Percentiles rank a stretch among this genome's conserved stretches.
phyloP scores from a whole-genome alignment of 2,113 vertebrate species.

The Xenopus borealis region DNA sequence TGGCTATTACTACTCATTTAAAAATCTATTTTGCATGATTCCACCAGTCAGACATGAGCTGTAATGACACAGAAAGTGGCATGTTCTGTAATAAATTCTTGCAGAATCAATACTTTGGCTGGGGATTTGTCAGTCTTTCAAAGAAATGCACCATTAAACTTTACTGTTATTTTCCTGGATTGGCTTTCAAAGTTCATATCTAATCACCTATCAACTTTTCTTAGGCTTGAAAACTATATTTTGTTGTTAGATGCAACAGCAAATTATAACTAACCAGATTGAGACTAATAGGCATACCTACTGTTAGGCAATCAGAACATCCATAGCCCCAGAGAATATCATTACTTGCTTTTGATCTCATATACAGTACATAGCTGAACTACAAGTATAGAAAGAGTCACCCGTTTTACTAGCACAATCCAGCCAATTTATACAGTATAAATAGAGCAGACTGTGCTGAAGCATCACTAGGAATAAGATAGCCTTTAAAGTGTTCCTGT shows the following conservation, averaged over 20 bases:
- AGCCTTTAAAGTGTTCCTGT: no score
- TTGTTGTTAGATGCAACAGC: conserved; percentile 8
- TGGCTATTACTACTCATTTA: conserved; percentile 82
- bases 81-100: conserved; percentile 75
- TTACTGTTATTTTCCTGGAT: conserved; percentile 74
- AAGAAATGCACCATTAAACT: conserved; percentile 79
- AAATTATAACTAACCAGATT: conserved; percentile 31
- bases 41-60: conserved; percentile 73
- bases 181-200: conserved; percentile 73
- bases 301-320: conserved; percentile 17
- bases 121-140: conserved; percentile 78
- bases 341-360: conserved; percentile 1
- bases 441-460: no score
- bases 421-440: no score
- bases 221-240: conserved; percentile 50
- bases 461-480: no score
- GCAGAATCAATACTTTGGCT: conserved; percentile 79
- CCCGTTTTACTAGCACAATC: neutral
- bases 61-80: conserved; percentile 74
- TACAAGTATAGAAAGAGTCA: neutral
- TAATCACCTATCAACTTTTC: conserved; percentile 58
- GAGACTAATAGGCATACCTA: conserved; percentile 30
- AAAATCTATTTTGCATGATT: conserved; percentile 85
- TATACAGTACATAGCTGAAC: neutral
- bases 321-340: neutral